Evolutionary conservation across 2,113 vertebrate species (phyloP), one percentile per base, ranked within the genome.

Genomic region (Rhegmatorhina hoffmannsi): DNA sequence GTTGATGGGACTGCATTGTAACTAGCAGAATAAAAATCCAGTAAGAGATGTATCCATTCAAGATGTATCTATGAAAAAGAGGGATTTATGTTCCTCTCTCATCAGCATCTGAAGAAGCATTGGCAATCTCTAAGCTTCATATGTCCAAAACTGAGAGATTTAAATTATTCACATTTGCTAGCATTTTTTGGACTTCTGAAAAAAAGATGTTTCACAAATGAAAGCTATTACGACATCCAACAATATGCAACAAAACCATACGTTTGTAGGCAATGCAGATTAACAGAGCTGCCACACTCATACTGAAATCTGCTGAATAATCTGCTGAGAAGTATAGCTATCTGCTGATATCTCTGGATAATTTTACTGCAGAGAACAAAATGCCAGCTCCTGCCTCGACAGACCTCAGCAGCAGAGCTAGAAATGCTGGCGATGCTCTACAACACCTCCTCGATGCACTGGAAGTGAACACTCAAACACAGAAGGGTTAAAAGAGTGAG

Each of bases 401-500:
- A 78, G 47, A 78, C 59, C 68, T 89, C 80, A 70, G 26, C 76
- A 86, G 70, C 64, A 28, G 38, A 70, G 40, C 14, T 86, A 84
- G 68, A 92, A 90, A 44, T 4, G 11, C 13, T 46, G n/a, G 50
- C 23, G 55, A 59, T 66, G 31, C 21, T 53, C 53, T 59, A 47
- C 38, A 74, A 66, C 33, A 3, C 21, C 29, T 76, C 85, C 58
- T 89, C 38, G 10, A 34, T 31, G 46, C 5, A 2, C 0, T 85
- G 46, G 17, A 68, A 84, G 23, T 9, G 40, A 92, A 64, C 34
- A 34, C 20, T 6, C 47, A 74, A 93, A 74, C 52, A 74, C 23
- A 44, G 34, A 94, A 94, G 95, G 84, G 92, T 97, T 96, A 95
- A 96, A 92, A 4, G 13, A 89, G 31, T 55, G 47, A 84, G 55